phyloP scores from a whole-genome alignment of 2,888 invertebrate species.

The Patella caerulea region DNA sequence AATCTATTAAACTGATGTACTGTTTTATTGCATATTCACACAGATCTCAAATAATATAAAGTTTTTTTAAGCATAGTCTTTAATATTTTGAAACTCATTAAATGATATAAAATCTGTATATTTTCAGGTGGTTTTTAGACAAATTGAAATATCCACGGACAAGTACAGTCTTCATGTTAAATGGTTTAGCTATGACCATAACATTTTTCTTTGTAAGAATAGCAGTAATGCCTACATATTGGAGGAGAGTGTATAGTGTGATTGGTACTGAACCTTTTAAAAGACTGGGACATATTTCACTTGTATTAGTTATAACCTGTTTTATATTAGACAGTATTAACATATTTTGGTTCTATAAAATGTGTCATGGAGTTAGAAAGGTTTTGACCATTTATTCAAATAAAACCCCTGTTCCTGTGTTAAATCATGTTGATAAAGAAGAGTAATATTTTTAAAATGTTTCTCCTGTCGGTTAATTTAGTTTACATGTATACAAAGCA shows the following conservation, averaged over 20 bases:
- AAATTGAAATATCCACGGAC: constrained; percentile 55
- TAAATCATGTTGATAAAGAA: constrained; percentile 15
- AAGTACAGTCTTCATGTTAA: constrained; percentile 56
- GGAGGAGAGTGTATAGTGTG: constrained; percentile 66
- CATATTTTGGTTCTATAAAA: constrained; percentile 68
- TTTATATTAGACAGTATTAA: constrained; percentile 66
- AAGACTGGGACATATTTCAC: constrained; percentile 64
- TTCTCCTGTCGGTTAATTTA: no score
- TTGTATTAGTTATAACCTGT: constrained; percentile 65
- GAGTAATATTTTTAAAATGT: constrained; percentile 1
- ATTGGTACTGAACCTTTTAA: constrained; percentile 57
- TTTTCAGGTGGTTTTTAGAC: constrained; percentile 67
- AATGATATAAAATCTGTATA: constrained; percentile 12
- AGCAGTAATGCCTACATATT: constrained; percentile 66
- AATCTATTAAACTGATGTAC: no score
- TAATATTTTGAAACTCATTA: no score
- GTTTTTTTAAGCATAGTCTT: no score
- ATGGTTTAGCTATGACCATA: constrained; percentile 68
- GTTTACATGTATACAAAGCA: no score
- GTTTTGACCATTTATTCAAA: constrained; percentile 41
- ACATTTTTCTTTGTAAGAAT: constrained; percentile 68
- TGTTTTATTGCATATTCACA: no score
- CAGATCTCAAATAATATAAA: no score
- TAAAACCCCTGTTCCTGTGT: constrained; percentile 20
- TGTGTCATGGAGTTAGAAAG: constrained; percentile 60